A percentile compares a stretch with the other conserved stretches of the same genome.
These are phyloP conservation scores for Chydorus sphaericus DNA, from an alignment of 2,888 invertebrate species.

Conservation along the genomic window DNA sequence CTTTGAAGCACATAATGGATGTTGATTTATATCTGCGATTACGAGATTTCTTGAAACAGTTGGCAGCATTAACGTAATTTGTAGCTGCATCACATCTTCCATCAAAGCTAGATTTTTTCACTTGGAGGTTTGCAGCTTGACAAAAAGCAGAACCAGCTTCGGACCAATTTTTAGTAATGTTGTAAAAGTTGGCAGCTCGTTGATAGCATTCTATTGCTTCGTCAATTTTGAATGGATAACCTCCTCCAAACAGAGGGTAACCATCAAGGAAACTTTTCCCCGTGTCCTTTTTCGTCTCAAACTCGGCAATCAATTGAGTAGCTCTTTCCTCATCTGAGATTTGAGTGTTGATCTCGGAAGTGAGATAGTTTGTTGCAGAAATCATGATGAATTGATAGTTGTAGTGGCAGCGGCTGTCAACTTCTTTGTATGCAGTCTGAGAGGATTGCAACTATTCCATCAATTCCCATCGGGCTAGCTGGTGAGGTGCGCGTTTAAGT, in stretches of 20 bases:
- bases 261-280: slow-evolving; percentile 82
- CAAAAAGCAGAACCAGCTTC: slow-evolving; percentile 90
- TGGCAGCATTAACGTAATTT: slow-evolving; percentile 90
- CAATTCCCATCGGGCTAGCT: too few relatives aligned
- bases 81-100: slow-evolving; percentile 91
- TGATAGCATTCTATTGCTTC: slow-evolving; percentile 95
- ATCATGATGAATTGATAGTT: too few relatives aligned
- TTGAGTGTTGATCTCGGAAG: too few relatives aligned
- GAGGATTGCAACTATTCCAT: too few relatives aligned
- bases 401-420: too few relatives aligned
- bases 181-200: slow-evolving; percentile 91
- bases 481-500: too few relatives aligned
- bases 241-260: slow-evolving; percentile 75
- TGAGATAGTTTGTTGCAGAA: too few relatives aligned
- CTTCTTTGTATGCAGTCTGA: too few relatives aligned
- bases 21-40: slow-evolving; percentile 38
- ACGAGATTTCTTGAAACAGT: slow-evolving; percentile 83
- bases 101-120: slow-evolving; percentile 70
- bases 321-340: slow-evolving; percentile 94
- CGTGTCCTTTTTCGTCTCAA: slow-evolving; percentile 82
- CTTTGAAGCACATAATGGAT: slow-evolving; percentile 75
- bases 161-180: slow-evolving; percentile 97
- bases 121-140: slow-evolving; percentile 75
- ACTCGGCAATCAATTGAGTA: slow-evolving; percentile 79
- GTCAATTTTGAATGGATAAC: slow-evolving; percentile 67